Conservation (phyloP, 1,140 invertebrate genomes). For the Neuroterus valhalla region DNA sequence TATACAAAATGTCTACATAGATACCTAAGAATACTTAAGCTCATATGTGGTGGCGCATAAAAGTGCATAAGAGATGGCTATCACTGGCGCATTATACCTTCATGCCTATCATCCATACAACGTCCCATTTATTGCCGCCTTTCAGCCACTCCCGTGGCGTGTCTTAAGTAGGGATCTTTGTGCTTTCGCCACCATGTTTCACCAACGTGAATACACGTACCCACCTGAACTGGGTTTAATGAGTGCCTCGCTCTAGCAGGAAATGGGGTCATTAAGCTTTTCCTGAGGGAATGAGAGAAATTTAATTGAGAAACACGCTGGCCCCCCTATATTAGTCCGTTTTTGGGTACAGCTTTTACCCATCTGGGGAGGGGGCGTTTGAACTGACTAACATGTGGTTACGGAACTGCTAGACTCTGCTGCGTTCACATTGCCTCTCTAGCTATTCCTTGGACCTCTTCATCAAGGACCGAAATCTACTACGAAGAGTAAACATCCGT, state of each 20-base stretch:
- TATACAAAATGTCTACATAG: slow-evolving; percentile 58
- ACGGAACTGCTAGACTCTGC: too few species aligned
- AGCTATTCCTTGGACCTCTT: too few species aligned
- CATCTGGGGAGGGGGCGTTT: too few species aligned
- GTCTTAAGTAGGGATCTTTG: slow-evolving; percentile 65
- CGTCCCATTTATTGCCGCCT: slow-evolving; percentile 69
- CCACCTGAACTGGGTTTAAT: slow-evolving; percentile 36
- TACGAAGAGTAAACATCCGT: too few species aligned
- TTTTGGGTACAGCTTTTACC: too few species aligned
- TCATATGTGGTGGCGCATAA: slow-evolving; percentile 63
- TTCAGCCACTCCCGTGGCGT: slow-evolving; percentile 63
- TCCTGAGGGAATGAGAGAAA: slow-evolving; percentile 5
- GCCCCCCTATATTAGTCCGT: too few species aligned
- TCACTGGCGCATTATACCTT: slow-evolving; percentile 64
- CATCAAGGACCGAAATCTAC: too few species aligned
- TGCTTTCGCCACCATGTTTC: slow-evolving; percentile 61
- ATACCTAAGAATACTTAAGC: slow-evolving; percentile 54
- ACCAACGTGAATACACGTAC: slow-evolving; percentile 49
- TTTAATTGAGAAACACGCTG: background rate
- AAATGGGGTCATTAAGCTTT: slow-evolving; percentile 40
- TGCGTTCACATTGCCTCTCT: too few species aligned
- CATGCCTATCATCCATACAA: slow-evolving; percentile 58
- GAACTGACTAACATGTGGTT: too few species aligned
- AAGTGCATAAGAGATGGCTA: slow-evolving; percentile 74
- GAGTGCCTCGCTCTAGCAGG: slow-evolving; percentile 40